These are phyloP conservation scores for Phalacrocorax carbo DNA, from an alignment of 2,113 vertebrate genomes.

Conservation along the genomic window DNA sequence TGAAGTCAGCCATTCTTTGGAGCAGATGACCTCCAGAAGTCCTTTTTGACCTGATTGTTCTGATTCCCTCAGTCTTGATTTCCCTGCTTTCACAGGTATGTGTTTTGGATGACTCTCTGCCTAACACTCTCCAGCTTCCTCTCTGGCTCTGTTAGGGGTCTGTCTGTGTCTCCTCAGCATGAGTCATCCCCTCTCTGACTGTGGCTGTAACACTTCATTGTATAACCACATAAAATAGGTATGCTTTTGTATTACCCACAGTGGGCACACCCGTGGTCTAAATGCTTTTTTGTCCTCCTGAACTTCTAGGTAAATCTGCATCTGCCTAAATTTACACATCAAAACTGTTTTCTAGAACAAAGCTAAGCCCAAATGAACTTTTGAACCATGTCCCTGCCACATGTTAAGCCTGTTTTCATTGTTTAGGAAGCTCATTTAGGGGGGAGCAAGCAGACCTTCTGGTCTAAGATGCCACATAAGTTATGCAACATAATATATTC, in stretches of 20 bases:
- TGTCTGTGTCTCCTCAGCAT: not conserved
- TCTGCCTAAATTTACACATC: not conserved
- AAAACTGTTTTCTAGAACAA: not conserved
- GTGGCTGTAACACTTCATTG: not conserved
- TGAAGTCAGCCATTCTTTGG: not conserved
- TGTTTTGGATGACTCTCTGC: not conserved
- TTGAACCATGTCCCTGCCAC: not conserved
- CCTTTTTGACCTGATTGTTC: not conserved
- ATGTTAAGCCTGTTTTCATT: not conserved
- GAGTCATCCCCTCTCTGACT: not conserved
- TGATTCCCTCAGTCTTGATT: not conserved
- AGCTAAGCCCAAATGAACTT: constrained; percentile 24
- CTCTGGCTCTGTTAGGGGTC: not conserved
- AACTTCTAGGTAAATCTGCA: not conserved
- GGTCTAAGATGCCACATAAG: constrained; percentile 1
- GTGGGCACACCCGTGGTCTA: not conserved
- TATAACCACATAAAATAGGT: not conserved
- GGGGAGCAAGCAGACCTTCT: constrained; percentile 8
- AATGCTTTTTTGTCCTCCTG: not conserved
- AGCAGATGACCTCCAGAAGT: not conserved
- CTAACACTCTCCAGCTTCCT: not conserved
- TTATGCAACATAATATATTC: not conserved
- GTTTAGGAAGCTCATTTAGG: not conserved
- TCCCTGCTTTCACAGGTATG: not conserved
- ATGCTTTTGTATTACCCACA: not conserved